phyloP scores from a whole-genome alignment of 2,113 vertebrate genomes.

The Saimiri boliviensis region DNA sequence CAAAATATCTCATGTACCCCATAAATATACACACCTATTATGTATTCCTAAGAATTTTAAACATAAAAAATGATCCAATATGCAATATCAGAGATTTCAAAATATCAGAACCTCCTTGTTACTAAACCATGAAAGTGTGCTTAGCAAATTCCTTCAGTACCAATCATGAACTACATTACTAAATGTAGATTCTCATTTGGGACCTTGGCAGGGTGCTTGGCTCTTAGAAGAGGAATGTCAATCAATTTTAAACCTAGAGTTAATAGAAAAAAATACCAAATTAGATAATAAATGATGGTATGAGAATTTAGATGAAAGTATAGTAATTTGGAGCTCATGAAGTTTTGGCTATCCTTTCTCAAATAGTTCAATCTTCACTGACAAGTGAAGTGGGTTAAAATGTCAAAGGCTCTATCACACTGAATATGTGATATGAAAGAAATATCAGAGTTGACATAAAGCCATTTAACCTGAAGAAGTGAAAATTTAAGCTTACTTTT shows the following conservation, averaged over 20 bases:
- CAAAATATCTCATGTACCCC: no score
- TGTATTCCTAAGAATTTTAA: no score
- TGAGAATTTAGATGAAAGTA: background rate
- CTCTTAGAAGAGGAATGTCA: background rate
- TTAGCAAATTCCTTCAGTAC: no score
- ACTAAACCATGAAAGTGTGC: background rate
- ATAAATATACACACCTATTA: no score
- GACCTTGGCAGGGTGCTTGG: background rate
- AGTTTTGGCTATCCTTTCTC: background rate
- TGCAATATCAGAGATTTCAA: background rate
- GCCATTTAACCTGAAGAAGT: background rate
- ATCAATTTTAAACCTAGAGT: background rate
- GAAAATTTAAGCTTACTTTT: background rate
- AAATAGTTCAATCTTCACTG: background rate
- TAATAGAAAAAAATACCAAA: background rate
- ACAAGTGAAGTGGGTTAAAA: background rate
- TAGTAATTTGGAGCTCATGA: background rate
- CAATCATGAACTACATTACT: background rate
- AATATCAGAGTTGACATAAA: background rate
- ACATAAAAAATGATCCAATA: background rate
- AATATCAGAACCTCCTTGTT: background rate
- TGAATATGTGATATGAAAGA: background rate
- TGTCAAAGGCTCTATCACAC: background rate
- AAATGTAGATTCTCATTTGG: background rate
- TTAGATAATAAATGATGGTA: background rate